Percentiles rank a stretch among this genome's conserved stretches.
These are phyloP conservation scores for Athalia rosae DNA, from an alignment of 2,888 invertebrate species.

Conservation along the genomic window DNA sequence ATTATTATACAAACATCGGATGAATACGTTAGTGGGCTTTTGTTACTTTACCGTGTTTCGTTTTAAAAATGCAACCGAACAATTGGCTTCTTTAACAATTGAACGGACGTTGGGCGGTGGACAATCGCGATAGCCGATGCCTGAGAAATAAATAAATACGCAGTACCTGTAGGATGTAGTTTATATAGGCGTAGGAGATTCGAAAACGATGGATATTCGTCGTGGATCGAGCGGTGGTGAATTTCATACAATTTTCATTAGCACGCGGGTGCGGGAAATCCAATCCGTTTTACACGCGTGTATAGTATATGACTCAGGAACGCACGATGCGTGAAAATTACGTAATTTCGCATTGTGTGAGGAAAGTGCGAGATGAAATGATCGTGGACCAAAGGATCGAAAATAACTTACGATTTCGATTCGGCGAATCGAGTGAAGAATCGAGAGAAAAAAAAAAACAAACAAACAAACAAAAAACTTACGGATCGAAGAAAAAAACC, in stretches of 20 bases:
- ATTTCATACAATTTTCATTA: too few species aligned
- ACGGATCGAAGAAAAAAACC: neutral
- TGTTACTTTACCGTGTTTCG: constrained; percentile 8
- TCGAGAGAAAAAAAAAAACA: neutral
- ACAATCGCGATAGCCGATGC: neutral
- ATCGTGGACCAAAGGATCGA: too few species aligned
- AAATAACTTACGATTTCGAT: neutral
- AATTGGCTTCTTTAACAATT: constrained; percentile 22
- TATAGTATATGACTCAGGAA: too few species aligned
- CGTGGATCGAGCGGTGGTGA: too few species aligned
- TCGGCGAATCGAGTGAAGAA: neutral
- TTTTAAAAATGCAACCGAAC: constrained; percentile 27
- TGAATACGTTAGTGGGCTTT: neutral
- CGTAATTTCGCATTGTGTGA: neutral
- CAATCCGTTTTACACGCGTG: too few species aligned
- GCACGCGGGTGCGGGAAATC: too few species aligned
- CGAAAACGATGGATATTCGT: too few species aligned
- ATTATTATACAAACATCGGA: constrained; percentile 9
- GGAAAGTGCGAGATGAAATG: too few species aligned
- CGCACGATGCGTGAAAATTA: neutral
- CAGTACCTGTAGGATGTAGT: neutral
- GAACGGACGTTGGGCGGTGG: constrained; percentile 7
- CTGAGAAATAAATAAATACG: neutral
- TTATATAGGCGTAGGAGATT: too few species aligned
- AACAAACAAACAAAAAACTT: neutral